phyloP scores from a whole-genome alignment of 2,797 vertebrate species.

The Hypotaenidia philippensis region DNA sequence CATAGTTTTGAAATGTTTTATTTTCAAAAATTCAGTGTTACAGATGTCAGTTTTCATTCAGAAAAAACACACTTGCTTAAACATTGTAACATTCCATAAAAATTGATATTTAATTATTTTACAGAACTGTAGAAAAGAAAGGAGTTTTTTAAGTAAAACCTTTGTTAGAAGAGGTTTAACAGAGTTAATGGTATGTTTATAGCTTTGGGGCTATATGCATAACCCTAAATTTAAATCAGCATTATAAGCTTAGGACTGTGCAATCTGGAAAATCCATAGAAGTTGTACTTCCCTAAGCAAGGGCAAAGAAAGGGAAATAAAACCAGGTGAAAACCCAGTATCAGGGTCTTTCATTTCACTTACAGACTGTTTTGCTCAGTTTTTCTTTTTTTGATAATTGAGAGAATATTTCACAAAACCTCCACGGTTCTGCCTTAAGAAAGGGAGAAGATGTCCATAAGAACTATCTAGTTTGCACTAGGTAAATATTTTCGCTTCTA shows the following conservation, averaged over 20 bases:
- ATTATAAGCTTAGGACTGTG: background rate
- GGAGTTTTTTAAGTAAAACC: background rate
- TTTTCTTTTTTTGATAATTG: background rate
- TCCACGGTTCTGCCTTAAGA: background rate
- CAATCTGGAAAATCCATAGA: background rate
- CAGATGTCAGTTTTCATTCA: conserved; percentile 15
- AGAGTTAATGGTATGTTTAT: background rate
- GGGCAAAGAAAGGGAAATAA: rapidly evolving
- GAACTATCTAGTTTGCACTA: background rate
- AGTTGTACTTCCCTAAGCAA: background rate
- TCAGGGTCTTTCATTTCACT: background rate
- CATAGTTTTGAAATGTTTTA: conserved; percentile 25
- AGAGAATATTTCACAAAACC: background rate
- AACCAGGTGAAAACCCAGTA: background rate
- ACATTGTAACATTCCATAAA: background rate
- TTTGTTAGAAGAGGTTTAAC: background rate
- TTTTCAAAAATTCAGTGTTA: background rate
- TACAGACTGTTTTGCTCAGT: background rate
- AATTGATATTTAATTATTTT: conserved; percentile 1
- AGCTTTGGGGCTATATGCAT: background rate
- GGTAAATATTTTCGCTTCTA: background rate
- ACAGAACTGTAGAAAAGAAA: background rate
- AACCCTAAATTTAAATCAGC: background rate
- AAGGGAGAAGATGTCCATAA: background rate
- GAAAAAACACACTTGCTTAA: background rate